These are phyloP conservation scores for Acanthis flammea DNA, from an alignment of 2,797 vertebrate species.

Conservation along the genomic window DNA sequence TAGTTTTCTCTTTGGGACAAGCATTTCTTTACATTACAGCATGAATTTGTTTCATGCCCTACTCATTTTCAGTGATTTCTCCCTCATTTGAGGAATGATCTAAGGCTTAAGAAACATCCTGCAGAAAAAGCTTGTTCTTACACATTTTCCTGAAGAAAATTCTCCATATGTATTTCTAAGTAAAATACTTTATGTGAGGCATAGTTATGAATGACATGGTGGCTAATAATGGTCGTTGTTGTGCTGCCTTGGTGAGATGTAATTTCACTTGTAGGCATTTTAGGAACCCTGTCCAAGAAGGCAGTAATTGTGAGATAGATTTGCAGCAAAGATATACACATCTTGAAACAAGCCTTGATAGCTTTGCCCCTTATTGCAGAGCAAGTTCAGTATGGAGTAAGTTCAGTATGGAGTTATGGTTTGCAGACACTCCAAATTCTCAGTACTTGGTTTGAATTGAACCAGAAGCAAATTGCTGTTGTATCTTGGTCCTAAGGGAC, in stretches of 20 bases:
- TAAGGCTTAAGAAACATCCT: not conserved
- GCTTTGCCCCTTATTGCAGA: not conserved
- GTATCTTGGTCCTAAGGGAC: not conserved
- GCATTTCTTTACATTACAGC: constrained; percentile 79
- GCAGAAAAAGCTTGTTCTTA: not conserved
- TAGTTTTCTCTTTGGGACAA: constrained; percentile 76
- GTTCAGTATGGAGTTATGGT: not conserved
- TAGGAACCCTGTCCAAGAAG: not conserved
- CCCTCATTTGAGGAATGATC: constrained; percentile 62
- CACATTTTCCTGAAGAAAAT: constrained; percentile 17
- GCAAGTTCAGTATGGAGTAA: not conserved
- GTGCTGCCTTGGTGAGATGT: constrained; percentile 19
- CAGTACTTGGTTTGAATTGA: not conserved
- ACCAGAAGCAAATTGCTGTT: not conserved
- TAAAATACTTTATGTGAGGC: not conserved
- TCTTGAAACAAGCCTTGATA: not conserved
- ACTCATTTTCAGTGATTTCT: constrained; percentile 76
- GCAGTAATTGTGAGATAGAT: not conserved
- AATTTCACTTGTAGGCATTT: not conserved
- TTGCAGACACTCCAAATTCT: not conserved
- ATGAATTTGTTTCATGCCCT: constrained; percentile 79
- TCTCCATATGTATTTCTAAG: constrained; percentile 8
- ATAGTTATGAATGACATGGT: not conserved
- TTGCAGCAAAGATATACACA: not conserved
- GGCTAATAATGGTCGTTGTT: not conserved